These are phyloP conservation scores for Colius striatus DNA, from an alignment of 2,113 vertebrate genomes.

Conservation along the genomic window DNA sequence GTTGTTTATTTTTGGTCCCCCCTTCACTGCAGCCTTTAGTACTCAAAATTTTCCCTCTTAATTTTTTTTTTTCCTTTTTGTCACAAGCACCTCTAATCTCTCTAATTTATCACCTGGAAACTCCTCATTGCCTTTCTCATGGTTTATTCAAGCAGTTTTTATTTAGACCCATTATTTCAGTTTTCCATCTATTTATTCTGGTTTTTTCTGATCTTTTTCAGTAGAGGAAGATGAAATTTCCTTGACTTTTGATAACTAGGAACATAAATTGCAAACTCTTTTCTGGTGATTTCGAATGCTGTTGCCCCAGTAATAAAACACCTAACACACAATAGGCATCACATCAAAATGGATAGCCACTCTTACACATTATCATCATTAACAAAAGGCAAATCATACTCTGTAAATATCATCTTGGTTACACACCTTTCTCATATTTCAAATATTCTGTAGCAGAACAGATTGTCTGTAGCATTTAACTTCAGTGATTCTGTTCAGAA, in stretches of 20 bases:
- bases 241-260: not conserved
- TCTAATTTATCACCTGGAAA: not conserved
- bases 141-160: not conserved
- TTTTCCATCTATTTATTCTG: not conserved
- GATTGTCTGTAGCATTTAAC: not conserved
- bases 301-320: not conserved
- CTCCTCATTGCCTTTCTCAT: not conserved
- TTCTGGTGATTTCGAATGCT: not conserved
- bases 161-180: not conserved
- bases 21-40: not conserved
- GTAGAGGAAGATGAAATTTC: not conserved
- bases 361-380: not conserved
- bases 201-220: not conserved
- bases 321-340: not conserved
- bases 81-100: not conserved
- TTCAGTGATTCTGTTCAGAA: constrained; percentile 23
- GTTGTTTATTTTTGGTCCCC: not conserved
- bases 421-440: not conserved
- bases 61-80: not conserved
- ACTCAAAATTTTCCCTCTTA: not conserved
- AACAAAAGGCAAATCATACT: not conserved
- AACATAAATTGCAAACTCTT: not conserved
- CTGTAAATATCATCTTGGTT: not conserved
- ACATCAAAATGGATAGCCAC: not conserved
- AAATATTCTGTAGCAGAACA: not conserved